Evolutionary conservation across 1,140 invertebrate species (phyloP), one percentile per base, ranked within the genome.

Genomic region (Papilio glaucus): DNA sequence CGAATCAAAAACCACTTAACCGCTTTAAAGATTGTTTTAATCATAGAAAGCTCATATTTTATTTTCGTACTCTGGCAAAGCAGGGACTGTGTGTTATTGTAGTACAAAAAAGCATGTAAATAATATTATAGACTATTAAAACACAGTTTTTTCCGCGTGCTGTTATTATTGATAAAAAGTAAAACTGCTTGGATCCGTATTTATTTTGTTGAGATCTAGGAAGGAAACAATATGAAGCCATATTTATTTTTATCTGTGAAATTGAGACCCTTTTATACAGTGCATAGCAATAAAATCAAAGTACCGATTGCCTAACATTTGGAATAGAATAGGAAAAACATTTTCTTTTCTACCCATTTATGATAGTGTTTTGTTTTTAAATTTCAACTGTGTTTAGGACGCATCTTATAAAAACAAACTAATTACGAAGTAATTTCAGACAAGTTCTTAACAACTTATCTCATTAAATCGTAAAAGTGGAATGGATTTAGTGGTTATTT

Each of bases 241-340:
- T 57, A 12, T 57, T 57, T 57, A 57, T 26, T 57, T 57, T 57
- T 57, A 26, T 57, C 49, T 57, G 8, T 57, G 18, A 24, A 57
- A 57, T 12, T 13, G 49, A 57, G 49, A 57, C 49, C 49, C 49
- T 57, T 57, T 57, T 57, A 57, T 57, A 24, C 49, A 57, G 49
- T 26, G 24, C 21, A 57, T 57, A 26, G 10, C 7, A 57, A 57
- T 57, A 57, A 57, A 57, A 57, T 57, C 21, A 12, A 57, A 49
- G 9, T 57, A 57, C 10, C 21, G 4, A 26, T 57, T 57, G 21
- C 49, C 21, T 24, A 26, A 24, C 21, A 4, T 26, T 57, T 24
- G 8, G 12, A 24, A 57, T 21, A 49, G 8, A 57, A 57, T 26
- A 26, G 21, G 10, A 57, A 57, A 57, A 24, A 26, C 9, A 57